Conservation (phyloP, 2,113 vertebrate species). For the Seriola aureovittata region DNA sequence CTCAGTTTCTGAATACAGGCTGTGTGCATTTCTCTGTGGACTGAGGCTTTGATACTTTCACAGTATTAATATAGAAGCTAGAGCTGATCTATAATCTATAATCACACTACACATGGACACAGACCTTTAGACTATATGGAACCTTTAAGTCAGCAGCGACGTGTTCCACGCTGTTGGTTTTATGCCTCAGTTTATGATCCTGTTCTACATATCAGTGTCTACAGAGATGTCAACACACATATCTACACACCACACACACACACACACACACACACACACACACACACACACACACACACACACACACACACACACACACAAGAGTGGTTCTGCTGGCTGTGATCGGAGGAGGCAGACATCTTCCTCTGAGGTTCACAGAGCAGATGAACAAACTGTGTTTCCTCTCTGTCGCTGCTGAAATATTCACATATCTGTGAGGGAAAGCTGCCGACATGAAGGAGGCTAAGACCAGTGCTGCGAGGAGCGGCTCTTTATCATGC, state of each 20-base stretch:
- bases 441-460: background rate
- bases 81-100: no score
- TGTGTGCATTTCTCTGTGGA: no score
- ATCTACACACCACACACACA: background rate
- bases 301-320: background rate
- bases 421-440: no score
- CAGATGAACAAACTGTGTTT: slow-evolving; percentile 9
- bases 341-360: background rate
- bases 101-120: no score
- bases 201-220: background rate
- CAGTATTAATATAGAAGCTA: no score
- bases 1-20: no score
- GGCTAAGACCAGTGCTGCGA: background rate
- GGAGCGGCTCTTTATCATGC: background rate
- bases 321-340: background rate
- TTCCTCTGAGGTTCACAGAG: background rate
- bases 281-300: background rate
- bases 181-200: background rate
- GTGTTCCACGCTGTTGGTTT: background rate
- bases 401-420: slow-evolving; percentile 1
- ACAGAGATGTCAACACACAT: background rate
- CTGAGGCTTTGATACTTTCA: no score
- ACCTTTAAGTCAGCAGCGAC: no score
- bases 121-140: no score
- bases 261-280: no score